Base-by-base conservation (phyloP, 2,797 vertebrate genomes). In the Melanotaenia nigrans region DNA sequence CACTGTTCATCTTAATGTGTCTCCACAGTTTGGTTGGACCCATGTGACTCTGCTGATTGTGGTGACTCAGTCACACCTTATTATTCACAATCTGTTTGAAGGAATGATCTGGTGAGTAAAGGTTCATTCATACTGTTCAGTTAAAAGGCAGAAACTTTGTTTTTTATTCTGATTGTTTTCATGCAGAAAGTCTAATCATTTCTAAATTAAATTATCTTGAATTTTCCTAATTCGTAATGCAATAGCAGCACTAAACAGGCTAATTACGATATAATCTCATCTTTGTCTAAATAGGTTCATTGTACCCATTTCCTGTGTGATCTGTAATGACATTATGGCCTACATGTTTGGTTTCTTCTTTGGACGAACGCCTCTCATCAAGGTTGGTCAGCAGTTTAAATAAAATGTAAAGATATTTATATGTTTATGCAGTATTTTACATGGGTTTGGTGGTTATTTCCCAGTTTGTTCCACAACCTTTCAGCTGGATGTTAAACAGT, bases 291-390 rank as follows among this genome's bases (percentile, higher is more conserved):
- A 33, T 58, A 99, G 98, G 98, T 99, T 99, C 87, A 99, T 99
- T 2, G 97, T 99, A 18, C 98, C 98, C 0, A 99, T 99, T 80
- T 99, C 98, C 85, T 97, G 96, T 32, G 98, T 99, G 81, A 99
- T 99, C 94, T 99, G 98, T 90, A 99, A 99, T n/a, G 98, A 99
- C 93, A 99, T 99, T 75, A 99, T 99, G 98, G 97, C 98, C 1
- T 99, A 99, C 92, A 98, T 99, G 98, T 99, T 99, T 32, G 98
- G 98, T 0, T 99, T 99, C 94, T 99, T 99, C 94, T 99, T 99
- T 0, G 98, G 97, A 63, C 96, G 97, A 77, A 99, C 97, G 0
- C 97, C 98, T 0, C 97, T 99, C 61, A 99, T 99, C 79, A 99
- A 99, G 97, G 98, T 98, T 24, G 69, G 90, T 82, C 14, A 0